Evolutionary conservation across 2,797 vertebrate genomes (phyloP).

Genomic region (Lindbergichthys nudifrons): DNA sequence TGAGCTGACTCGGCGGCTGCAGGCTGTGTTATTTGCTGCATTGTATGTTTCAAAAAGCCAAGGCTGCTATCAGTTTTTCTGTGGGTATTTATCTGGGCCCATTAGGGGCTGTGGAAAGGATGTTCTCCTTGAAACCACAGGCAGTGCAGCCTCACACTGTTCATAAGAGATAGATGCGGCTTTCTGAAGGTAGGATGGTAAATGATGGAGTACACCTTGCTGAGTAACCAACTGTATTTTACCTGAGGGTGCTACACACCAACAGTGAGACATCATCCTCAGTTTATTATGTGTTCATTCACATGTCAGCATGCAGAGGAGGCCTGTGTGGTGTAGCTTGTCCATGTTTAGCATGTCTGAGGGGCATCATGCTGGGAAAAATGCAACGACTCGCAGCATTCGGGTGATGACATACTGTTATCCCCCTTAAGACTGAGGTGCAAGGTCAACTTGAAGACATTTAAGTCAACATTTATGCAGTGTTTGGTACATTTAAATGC

Average conservation of each 20-base stretch:
- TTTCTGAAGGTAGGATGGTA: slow-evolving; percentile 11
- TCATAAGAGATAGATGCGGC: neutral
- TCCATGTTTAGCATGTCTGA: neutral
- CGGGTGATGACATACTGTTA: slow-evolving; percentile 2
- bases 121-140: slow-evolving; percentile 40
- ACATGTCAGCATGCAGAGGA: slow-evolving; percentile 8
- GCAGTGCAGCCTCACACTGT: slow-evolving; percentile 12
- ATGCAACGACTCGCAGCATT: slow-evolving; percentile 2
- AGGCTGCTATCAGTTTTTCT: slow-evolving; percentile 22
- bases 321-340: neutral
- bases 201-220: slow-evolving; percentile 12
- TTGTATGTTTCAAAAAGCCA: slow-evolving; percentile 47
- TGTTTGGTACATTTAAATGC: neutral
- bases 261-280: neutral
- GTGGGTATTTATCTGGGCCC: slow-evolving; percentile 17
- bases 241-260: slow-evolving; percentile 17
- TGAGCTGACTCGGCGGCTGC: slow-evolving; percentile 28
- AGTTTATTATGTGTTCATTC: neutral
- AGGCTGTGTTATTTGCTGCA: slow-evolving; percentile 41
- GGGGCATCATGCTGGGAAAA: neutral
- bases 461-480: neutral
- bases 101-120: slow-evolving; percentile 3
- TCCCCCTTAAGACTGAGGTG: neutral
- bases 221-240: slow-evolving; percentile 3
- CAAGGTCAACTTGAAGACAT: neutral